Evolutionary conservation across 2,113 vertebrate species (phyloP).

Genomic region (Cyanistes caeruleus): DNA sequence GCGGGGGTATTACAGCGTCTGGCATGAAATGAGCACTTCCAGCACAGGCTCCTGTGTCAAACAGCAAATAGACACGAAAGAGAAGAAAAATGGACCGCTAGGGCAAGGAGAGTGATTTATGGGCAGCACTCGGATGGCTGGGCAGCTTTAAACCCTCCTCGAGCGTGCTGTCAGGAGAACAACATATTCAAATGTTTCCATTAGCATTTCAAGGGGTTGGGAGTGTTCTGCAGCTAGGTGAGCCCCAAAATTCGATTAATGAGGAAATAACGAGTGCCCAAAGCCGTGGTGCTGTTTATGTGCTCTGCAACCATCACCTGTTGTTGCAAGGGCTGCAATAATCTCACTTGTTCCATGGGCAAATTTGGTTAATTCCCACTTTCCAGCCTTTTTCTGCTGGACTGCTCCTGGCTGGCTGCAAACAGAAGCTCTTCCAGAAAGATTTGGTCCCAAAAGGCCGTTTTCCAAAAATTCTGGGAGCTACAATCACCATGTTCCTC

Average conservation of each 20-base stretch:
- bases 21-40: constrained; percentile 73
- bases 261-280: constrained; percentile 24
- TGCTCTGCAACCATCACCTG: not conserved
- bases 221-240: not conserved
- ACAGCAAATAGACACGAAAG: constrained; percentile 67
- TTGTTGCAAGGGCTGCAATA: not conserved
- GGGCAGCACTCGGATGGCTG: not conserved
- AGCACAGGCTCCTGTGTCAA: constrained; percentile 72
- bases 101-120: constrained; percentile 55
- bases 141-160: constrained; percentile 36
- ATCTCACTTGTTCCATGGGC: not conserved
- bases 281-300: not conserved
- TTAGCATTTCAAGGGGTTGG: constrained; percentile 35
- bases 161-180: constrained; percentile 38
- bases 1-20: constrained; percentile 72
- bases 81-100: constrained; percentile 51
- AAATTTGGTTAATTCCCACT: not conserved
- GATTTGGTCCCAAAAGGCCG: not conserved
- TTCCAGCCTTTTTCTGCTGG: not conserved
- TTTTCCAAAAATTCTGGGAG: not conserved
- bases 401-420: not conserved
- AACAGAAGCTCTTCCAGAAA: not conserved
- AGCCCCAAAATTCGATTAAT: constrained; percentile 32
- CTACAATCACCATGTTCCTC: not conserved
- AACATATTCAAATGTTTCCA: constrained; percentile 43